Conservation (phyloP, 2,113 vertebrate genomes). For the Chionomys nivalis region DNA sequence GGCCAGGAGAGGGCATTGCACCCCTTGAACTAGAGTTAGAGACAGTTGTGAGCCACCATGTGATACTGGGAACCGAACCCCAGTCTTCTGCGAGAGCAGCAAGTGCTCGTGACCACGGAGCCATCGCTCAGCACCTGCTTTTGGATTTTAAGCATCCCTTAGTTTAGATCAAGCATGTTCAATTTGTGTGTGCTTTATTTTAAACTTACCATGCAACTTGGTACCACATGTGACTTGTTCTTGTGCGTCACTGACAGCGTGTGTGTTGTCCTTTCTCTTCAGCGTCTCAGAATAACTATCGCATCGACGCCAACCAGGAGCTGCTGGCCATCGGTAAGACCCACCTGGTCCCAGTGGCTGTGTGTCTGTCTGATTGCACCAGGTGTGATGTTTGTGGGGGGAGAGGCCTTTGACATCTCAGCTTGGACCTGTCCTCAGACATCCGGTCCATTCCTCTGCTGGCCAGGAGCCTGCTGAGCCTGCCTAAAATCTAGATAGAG, state of each 20-base stretch:
- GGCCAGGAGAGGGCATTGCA: background rate
- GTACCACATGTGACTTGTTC: fast-evolving
- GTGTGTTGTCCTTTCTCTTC: background rate
- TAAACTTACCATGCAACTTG: background rate
- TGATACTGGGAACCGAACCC: background rate
- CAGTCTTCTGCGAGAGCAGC: background rate
- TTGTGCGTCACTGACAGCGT: fast-evolving
- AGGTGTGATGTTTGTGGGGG: fast-evolving
- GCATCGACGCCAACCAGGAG: constrained; percentile 94
- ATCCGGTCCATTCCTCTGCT: background rate
- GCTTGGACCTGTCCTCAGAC: fast-evolving
- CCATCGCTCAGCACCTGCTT: background rate
- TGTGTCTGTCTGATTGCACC: fast-evolving
- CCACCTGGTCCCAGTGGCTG: background rate
- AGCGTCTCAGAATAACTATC: constrained; percentile 94
- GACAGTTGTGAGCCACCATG: background rate
- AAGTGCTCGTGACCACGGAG: background rate
- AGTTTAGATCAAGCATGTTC: background rate
- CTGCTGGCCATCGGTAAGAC: constrained; percentile 94
- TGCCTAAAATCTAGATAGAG: background rate
- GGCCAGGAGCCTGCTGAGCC: background rate
- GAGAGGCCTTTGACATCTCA: background rate
- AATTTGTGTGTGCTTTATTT: fast-evolving
- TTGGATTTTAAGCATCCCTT: background rate
- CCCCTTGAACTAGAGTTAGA: background rate